Conservation (phyloP, 2,113 vertebrate genomes). For the Notarius quadriscutis region DNA sequence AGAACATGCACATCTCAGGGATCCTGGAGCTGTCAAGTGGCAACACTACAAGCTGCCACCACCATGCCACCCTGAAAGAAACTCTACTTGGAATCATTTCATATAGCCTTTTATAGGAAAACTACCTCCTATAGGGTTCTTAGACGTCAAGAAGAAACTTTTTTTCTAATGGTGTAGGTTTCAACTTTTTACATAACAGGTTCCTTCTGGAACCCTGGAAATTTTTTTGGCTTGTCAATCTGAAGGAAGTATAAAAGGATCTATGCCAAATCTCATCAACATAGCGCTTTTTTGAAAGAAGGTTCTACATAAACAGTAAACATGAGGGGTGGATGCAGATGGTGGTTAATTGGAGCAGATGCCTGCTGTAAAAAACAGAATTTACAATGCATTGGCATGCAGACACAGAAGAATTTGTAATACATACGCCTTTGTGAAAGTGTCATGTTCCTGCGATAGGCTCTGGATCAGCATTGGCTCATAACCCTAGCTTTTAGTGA, state of each 20-base stretch:
- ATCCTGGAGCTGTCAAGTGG: not conserved
- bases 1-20: not conserved
- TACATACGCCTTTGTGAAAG: not conserved
- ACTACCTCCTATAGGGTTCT: not conserved
- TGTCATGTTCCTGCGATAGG: not conserved
- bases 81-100: not conserved
- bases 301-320: not conserved
- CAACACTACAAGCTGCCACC: not conserved
- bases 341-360: conserved; percentile 9
- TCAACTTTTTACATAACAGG: not conserved
- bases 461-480: not conserved
- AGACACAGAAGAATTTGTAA: not conserved
- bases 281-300: not conserved
- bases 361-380: not conserved
- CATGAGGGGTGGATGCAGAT: not conserved
- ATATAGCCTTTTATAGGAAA: not conserved
- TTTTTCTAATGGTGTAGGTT: not conserved
- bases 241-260: not conserved
- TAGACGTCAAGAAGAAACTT: not conserved
- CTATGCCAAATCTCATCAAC: not conserved
- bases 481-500: not conserved
- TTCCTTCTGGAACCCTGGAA: not conserved
- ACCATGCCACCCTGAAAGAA: not conserved
- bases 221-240: not conserved
- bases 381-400: not conserved